A percentile compares a stretch with the other conserved stretches of the same genome.
Conservation (phyloP, 2,888 invertebrate genomes). For the Pammene aurita region DNA sequence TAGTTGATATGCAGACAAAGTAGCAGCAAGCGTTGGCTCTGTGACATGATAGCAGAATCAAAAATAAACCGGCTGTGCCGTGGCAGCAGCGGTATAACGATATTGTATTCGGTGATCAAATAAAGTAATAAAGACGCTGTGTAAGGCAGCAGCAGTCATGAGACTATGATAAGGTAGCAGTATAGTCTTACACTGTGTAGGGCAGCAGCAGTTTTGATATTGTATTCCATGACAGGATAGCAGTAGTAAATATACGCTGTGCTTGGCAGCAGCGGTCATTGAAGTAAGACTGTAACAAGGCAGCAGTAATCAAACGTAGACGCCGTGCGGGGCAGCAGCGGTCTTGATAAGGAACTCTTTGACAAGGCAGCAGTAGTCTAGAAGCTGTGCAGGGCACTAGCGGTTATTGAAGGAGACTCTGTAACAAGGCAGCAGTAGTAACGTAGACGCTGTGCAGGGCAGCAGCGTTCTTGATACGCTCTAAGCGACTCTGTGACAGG, state of each 20-base stretch:
- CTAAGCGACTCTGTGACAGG: constrained; percentile 10
- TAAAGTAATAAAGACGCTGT: too few species aligned
- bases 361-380: constrained; percentile 30
- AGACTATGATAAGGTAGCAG: constrained; percentile 27
- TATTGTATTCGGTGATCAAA: constrained; percentile 3
- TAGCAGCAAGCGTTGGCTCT: constrained; percentile 22
- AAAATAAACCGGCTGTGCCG: constrained; percentile 25
- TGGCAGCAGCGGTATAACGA: constrained; percentile 30
- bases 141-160: background rate
- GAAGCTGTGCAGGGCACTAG: constrained; percentile 36
- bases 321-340: constrained; percentile 20
- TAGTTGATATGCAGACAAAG: background rate
- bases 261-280: constrained; percentile 33
- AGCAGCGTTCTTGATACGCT: constrained; percentile 18
- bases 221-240: too few species aligned
- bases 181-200: background rate
- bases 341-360: background rate
- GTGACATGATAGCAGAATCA: constrained; percentile 29
- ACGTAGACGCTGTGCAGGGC: constrained; percentile 34
- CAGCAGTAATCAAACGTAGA: constrained; percentile 22
- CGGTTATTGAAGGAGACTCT: background rate
- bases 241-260: constrained; percentile 8
- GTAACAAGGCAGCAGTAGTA: constrained; percentile 32
- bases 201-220: background rate
- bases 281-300: constrained; percentile 17